These are phyloP conservation scores for Drosophila bipectinata DNA, from an alignment of 1,140 invertebrate genomes.

Conservation along the genomic window DNA sequence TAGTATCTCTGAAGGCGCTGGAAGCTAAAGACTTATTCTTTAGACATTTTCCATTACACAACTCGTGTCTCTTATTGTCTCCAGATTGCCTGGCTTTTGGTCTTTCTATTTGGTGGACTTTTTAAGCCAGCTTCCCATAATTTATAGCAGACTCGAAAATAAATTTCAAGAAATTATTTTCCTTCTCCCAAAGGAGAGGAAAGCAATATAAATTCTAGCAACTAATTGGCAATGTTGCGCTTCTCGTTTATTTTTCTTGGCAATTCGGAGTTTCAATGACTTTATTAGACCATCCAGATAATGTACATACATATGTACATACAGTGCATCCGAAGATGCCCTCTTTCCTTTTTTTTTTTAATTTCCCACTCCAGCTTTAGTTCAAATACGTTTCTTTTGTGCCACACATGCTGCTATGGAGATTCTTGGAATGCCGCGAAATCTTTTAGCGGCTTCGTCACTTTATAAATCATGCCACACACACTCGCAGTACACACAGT, in stretches of 20 bases:
- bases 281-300: conserved; percentile 65
- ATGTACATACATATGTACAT: neutral
- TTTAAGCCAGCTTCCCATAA: conserved; percentile 47
- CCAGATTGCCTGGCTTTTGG: conserved; percentile 45
- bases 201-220: conserved; percentile 79
- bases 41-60: conserved; percentile 62
- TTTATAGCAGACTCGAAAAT: conserved; percentile 74
- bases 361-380: too few relatives aligned
- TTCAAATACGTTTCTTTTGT: conserved; percentile 23
- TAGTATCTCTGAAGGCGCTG: neutral
- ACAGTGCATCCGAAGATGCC: neutral
- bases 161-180: conserved; percentile 75
- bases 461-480: conserved; percentile 72
- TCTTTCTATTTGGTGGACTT: conserved; percentile 24
- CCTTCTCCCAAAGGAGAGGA: conserved; percentile 17
- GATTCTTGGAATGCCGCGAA: conserved; percentile 70
- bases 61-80: conserved; percentile 60
- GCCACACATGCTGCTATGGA: conserved; percentile 50
- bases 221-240: conserved; percentile 68
- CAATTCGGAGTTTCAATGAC: conserved; percentile 50
- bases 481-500: neutral
- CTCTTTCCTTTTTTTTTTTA: neutral
- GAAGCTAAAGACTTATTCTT: conserved; percentile 12
- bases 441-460: conserved; percentile 62
- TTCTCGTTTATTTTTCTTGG: conserved; percentile 7